These are phyloP conservation scores for Anodontia alba DNA, from an alignment of 2,888 invertebrate genomes.

Conservation along the genomic window DNA sequence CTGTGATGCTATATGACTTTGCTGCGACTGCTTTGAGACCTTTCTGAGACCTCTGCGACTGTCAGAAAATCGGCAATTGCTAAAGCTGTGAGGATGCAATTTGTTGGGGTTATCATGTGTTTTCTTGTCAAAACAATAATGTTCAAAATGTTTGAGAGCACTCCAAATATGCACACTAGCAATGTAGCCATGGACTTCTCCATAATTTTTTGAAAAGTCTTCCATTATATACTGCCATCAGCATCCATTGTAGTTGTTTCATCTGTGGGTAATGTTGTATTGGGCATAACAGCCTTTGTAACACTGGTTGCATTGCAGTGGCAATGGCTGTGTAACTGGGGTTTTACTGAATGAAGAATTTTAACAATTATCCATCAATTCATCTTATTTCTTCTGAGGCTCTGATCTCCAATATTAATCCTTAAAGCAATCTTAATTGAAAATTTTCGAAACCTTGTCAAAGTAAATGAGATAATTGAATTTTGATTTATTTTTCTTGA, in stretches of 20 bases:
- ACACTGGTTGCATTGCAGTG: no score
- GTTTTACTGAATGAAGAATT: no score
- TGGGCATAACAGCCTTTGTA: neutral
- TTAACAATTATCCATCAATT: no score
- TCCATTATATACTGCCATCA: neutral
- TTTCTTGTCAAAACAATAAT: conserved; percentile 94
- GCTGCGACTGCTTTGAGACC: no score
- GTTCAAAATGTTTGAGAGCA: conserved; percentile 95
- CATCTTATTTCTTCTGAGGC: no score
- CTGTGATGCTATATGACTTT: no score
- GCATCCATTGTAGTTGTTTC: neutral
- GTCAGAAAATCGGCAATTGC: conserved; percentile 95
- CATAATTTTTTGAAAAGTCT: conserved; percentile 73
- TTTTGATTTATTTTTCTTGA: conserved; percentile 10
- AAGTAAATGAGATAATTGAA: conserved; percentile 7
- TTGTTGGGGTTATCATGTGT: conserved; percentile 96
- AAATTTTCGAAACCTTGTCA: conserved; percentile 1
- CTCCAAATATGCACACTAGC: conserved; percentile 95
- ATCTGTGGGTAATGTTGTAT: neutral
- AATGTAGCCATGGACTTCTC: conserved; percentile 91
- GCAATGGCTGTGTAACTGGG: no score
- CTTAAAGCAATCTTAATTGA: neutral
- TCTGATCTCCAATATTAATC: no score
- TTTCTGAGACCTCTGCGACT: no score
- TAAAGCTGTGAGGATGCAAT: conserved; percentile 93